Conservation (phyloP, 2,888 invertebrate genomes). For the Rhabditoides inermis region DNA sequence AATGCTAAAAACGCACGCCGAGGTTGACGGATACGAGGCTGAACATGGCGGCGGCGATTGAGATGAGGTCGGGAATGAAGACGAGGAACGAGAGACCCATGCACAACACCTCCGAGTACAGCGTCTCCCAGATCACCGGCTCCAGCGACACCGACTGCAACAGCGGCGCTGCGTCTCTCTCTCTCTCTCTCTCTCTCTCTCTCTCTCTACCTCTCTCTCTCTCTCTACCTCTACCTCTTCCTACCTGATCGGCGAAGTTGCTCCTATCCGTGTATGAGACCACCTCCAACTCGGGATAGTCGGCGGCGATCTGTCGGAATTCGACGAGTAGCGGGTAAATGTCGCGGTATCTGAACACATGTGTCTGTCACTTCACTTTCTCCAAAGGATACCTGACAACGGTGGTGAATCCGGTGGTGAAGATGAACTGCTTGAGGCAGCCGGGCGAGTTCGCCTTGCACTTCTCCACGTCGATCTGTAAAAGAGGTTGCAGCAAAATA, state of each 20-base stretch:
- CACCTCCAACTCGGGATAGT: constrained; percentile 18
- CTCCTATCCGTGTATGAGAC: constrained; percentile 31
- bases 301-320: constrained; percentile 26
- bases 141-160: constrained; percentile 25
- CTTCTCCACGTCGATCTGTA: constrained; percentile 14
- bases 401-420: constrained; percentile 39
- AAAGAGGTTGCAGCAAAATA: not conserved
- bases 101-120: constrained; percentile 32
- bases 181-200: not conserved
- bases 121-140: constrained; percentile 33
- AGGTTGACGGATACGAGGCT: constrained; percentile 33
- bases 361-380: not conserved
- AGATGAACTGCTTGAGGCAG: constrained; percentile 29
- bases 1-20: constrained; percentile 13
- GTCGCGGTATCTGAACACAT: constrained; percentile 21
- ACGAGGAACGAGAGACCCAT: constrained; percentile 33
- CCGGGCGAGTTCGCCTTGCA: constrained; percentile 22
- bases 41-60: constrained; percentile 31
- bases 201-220: not conserved
- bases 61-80: constrained; percentile 30
- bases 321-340: constrained; percentile 33
- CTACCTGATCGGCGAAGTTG: constrained; percentile 35
- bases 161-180: not conserved
- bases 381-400: constrained; percentile 12
- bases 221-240: not conserved